Evolutionary conservation across 2,888 invertebrate species (phyloP), one percentile per base, ranked within the genome.

Genomic region (Malachius bipustulatus): DNA sequence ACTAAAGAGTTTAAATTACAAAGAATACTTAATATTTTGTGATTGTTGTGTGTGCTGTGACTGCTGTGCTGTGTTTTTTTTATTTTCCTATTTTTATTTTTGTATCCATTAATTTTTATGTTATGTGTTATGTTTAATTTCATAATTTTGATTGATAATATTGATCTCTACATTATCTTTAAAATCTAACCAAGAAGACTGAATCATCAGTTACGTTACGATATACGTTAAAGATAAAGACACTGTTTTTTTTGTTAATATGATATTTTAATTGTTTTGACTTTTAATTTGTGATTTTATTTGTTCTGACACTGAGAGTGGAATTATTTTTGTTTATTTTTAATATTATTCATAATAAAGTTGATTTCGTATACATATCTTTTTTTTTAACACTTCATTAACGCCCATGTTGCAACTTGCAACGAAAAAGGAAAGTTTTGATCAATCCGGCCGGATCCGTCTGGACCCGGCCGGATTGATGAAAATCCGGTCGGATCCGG

Each of bases 181-280:
- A 19, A 19, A 19, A 19, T 19, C 24, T 19, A 19, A 19, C 24
- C n/a, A 19, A 19, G 24, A 19, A 19, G 24, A 19, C 24, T 19
- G 24, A 19, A 19, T n/a, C 24, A 19, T 19, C 24, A 19, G 24
- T 19, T 19, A 19, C 24, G 6, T n/a, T n/a, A n/a, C n/a, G n/a
- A n/a, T n/a, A n/a, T 19, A 19, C 24, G 24, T 19, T 19, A 6
- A 19, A 19, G 24, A n/a, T 19, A 19, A n/a, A 19, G 6, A 19
- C 24, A 8, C n/a, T 19, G 6, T 19, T 19, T 19, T n/a, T n/a
- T n/a, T n/a, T n/a, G n/a, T n/a, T n/a, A n/a, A n/a, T n/a, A n/a
- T 19, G 24, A 19, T 6, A 19, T 19, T 19, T 19, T 19, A 19
- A 19, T 19, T 19, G 24, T 19, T 19, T 19, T 19, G 24, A 19